Conservation (phyloP, 2,888 invertebrate genomes). For the Blastobasis adustella region DNA sequence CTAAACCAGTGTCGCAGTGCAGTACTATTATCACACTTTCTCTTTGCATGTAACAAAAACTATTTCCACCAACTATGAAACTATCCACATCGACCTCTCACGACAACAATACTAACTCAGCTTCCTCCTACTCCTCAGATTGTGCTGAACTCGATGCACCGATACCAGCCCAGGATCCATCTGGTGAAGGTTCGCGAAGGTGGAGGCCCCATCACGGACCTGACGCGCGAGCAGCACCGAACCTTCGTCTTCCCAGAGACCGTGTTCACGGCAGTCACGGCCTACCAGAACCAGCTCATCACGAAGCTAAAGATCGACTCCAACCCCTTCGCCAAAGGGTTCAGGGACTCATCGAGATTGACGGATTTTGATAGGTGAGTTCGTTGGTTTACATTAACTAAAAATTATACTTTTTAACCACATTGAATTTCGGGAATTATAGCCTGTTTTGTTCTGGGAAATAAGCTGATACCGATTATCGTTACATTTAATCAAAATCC, state of each 20-base stretch:
- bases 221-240: slow-evolving; percentile 93
- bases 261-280: slow-evolving; percentile 98
- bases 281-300: slow-evolving; percentile 99
- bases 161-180: slow-evolving; percentile 98
- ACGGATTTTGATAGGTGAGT: slow-evolving; percentile 92
- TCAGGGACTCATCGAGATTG: slow-evolving; percentile 94
- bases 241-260: slow-evolving; percentile 98
- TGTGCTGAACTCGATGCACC: slow-evolving; percentile 99
- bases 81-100: background rate
- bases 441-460: too few species aligned
- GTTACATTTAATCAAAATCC: too few species aligned
- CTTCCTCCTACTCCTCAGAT: slow-evolving; percentile 79
- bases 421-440: too few species aligned
- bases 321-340: slow-evolving; percentile 98
- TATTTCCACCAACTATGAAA: too few species aligned
- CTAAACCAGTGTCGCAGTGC: too few species aligned
- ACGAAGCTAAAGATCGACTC: slow-evolving; percentile 98
- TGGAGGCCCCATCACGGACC: slow-evolving; percentile 85
- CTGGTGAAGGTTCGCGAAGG: slow-evolving; percentile 83
- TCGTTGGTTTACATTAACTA: background rate
- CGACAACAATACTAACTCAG: background rate
- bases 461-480: too few species aligned
- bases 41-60: too few species aligned
- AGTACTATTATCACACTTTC: too few species aligned
- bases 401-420: too few species aligned